These are phyloP conservation scores for Xerus rutilus DNA, from an alignment of 2,797 vertebrate genomes.

Conservation along the genomic window DNA sequence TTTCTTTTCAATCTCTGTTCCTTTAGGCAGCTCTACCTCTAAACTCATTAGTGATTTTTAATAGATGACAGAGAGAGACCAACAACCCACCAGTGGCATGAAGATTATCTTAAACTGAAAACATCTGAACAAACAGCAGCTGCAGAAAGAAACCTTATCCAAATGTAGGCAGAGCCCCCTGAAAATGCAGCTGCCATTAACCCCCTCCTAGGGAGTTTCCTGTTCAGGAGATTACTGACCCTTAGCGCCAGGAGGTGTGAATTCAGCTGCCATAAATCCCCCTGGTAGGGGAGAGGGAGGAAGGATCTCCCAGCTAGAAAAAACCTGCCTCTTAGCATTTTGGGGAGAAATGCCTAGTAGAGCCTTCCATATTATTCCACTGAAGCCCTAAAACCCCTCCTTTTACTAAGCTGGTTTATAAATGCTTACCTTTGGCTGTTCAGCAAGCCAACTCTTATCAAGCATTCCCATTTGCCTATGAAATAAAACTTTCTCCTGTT, in stretches of 20 bases:
- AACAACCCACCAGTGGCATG: conserved; percentile 24
- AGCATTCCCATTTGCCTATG: not conserved
- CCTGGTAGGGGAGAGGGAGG: not conserved
- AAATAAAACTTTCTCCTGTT: conserved; percentile 46
- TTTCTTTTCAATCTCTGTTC: not conserved
- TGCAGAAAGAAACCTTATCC: conserved; percentile 63
- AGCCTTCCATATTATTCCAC: not conserved
- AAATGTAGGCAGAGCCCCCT: conserved; percentile 40
- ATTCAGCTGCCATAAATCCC: conserved; percentile 60
- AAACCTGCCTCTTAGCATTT: not conserved
- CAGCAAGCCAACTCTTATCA: not conserved
- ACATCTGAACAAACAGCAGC: conserved; percentile 74
- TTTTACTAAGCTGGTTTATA: conserved; percentile 56
- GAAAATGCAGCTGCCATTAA: conserved; percentile 61
- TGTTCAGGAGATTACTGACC: conserved; percentile 64
- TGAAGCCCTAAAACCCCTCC: not conserved
- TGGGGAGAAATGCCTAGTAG: conserved; percentile 29
- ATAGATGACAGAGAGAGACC: not conserved
- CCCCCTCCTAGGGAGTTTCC: conserved; percentile 45
- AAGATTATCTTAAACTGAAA: conserved; percentile 64
- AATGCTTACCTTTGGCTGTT: not conserved
- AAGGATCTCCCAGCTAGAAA: conserved; percentile 43
- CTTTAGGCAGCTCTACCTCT: conserved; percentile 16
- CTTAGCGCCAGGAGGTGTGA: conserved; percentile 60
- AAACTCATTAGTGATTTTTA: conserved; percentile 40